Base-by-base conservation (phyloP, 1,140 invertebrate genomes). In the Doryteuthis pealeii region DNA sequence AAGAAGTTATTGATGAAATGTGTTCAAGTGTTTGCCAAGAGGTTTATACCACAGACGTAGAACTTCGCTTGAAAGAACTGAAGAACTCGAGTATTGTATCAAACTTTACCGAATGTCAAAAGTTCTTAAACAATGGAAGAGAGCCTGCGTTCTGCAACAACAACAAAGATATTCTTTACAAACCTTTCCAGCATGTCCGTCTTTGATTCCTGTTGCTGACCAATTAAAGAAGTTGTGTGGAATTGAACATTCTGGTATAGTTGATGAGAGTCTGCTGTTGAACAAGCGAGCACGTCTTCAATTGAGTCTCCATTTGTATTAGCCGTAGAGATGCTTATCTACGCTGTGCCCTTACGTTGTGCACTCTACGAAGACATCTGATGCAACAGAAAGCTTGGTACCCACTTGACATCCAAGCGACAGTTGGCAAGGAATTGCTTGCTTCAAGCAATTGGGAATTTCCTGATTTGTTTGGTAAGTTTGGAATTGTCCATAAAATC, bases 151-250 rank as follows among this genome's bases (percentile, higher is more conserved):
- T 30, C 74, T 76, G 0, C 43, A 75, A 28, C 74, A 78, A 8
- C 82, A 82, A 67, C 77, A 82, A 31, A 84, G 85, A 71, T 74
- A 80, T 31, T 78, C 81, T 14, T 85, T 87, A 84, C 70, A 84
- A 22, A 81, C 79, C 15, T 87, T 87, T 71, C 86, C 86, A 1
- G 74, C 79, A 73, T 78, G 84, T 18, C 82, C 81, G 1, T 77
- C 80, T 5, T 81, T 79, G 74, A 54, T 74, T 15, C 67, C 71
- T 30, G 31, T 73, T 26, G 30, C 68, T 12, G 78, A 80, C 26
- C 78, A 82, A 70, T 26, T 86, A 2, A 71, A 81, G 15, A 26
- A 30, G 12, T 75, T 86, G n/a, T 68, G 66, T 68, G 66, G 66
- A 6, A 2, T 70, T 76, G n/a, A 69, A 35, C 40, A 45, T 30